Evolutionary conservation across 1,140 invertebrate species (phyloP), one percentile per base, ranked within the genome.

Genomic region (Atta texana): DNA sequence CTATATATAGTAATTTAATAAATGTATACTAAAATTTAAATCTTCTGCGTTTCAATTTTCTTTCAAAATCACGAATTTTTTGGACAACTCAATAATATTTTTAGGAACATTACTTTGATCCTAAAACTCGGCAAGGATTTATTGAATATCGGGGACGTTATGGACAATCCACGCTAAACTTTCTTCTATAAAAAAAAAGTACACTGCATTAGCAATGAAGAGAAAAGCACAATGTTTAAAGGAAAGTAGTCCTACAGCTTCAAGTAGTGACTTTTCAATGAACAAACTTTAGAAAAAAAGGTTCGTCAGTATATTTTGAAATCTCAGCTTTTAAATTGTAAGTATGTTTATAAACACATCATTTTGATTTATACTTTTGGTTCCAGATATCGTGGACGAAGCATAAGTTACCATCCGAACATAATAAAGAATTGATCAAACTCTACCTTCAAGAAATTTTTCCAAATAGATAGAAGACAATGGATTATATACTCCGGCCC

Each of bases 71-170:
- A n/a, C n/a, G n/a, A n/a, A n/a, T n/a, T n/a, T n/a, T n/a, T n/a
- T n/a, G n/a, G n/a, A n/a, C n/a, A n/a, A n/a, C n/a, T n/a, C n/a
- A n/a, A n/a, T 28, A 28, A 57, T 57, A 57, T 21, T 21, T 59
- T 59, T 59, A 59, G 55, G 55, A 59, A 21, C 55, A 59, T 59
- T 59, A 59, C 55, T 59, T 21, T 21, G 55, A 59, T 21, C n/a
- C 55, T n/a, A 59, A 59, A 59, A 59, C 55, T 59, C n/a, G 8
- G 18, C 55, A 59, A 2, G 55, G 55, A 59, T 59, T 59, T n/a
- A 59, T 59, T 10, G n/a, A 59, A 59, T 59, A 59, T 59, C 55
- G 55, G n/a, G n/a, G n/a, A n/a, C n/a, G 8, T 21, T 59, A n/a
- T 59, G 55, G 55, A 59, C 55, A 59, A 7, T 59, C n/a, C 55